Conservation (phyloP, 2,888 invertebrate genomes). For the Hedya salicella region DNA sequence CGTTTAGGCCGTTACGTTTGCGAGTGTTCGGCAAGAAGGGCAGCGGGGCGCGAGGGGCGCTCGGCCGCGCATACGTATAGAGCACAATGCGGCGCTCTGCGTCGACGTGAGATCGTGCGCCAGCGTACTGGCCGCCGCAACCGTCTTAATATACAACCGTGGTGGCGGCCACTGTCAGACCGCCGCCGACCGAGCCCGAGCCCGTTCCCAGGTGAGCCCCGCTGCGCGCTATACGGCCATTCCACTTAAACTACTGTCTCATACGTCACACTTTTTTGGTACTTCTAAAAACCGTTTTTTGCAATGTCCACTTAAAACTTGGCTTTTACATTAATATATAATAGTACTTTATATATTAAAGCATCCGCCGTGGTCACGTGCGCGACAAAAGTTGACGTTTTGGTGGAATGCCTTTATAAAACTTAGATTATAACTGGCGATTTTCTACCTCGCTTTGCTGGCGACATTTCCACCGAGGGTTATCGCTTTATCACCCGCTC, state of each 20-base stretch:
- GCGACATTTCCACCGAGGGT: conserved; percentile 56
- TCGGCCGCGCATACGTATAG: conserved; percentile 68
- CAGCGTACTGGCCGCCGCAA: conserved; percentile 65
- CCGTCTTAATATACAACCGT: conserved; percentile 67
- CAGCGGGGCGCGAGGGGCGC: conserved; percentile 52
- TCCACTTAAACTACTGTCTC: too few species aligned
- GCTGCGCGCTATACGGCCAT: conserved; percentile 70
- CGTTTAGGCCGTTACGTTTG: conserved; percentile 52
- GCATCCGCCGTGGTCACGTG: too few species aligned
- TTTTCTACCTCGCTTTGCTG: conserved; percentile 55
- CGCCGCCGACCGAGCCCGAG: conserved; percentile 53
- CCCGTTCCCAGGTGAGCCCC: conserved; percentile 66
- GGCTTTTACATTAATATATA: too few species aligned
- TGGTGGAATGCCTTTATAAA: too few species aligned
- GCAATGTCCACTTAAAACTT: too few species aligned
- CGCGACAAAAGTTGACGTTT: too few species aligned
- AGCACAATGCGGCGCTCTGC: conserved; percentile 77
- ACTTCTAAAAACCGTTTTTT: too few species aligned
- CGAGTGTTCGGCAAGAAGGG: conserved; percentile 48
- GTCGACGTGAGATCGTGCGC: conserved; percentile 72
- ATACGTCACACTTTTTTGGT: too few species aligned
- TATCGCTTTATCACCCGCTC: conserved; percentile 59
- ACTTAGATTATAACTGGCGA: conserved; percentile 49
- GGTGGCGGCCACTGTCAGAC: conserved; percentile 57
- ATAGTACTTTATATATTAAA: too few species aligned